Base-by-base conservation (phyloP, 2,888 invertebrate genomes). In the Agrilus cyanescens region DNA sequence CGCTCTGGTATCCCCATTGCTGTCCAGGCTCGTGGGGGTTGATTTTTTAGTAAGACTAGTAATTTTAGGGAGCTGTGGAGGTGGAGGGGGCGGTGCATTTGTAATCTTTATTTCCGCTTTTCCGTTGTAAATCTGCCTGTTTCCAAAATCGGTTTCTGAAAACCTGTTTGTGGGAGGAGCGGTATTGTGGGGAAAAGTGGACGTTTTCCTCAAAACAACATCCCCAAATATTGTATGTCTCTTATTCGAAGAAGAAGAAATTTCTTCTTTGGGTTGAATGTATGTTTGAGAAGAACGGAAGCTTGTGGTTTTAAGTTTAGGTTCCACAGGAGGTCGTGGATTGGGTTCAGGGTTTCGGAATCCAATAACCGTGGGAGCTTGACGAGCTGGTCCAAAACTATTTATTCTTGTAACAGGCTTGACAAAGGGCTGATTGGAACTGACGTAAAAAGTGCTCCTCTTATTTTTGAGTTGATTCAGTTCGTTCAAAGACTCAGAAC, bases 1-100 rank as follows among this genome's bases (percentile, higher is more conserved):
- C 51, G 80, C 76, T 36, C 83, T 68, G 1, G 79, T 72, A 61
- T 84, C 81, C 2, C 63, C 54, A 36, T 60, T 57, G 14, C 50
- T 44, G 30, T 52, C 52, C 12, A 42, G 43, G 42, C 44, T 49
- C 46, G 44, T 50, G 16, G 44, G 32, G 38, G 38, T 20, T 10
- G 25, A 10, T 47, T 56, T 62, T 44, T 50, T 59, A 20, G 53
- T 44, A 15, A 48, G 47, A 30, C 53, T 50, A 5, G 46, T 49
- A n/a, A 51, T 45, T 51, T 54, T 58, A 13, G 62, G 61, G 55
- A 59, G 56, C 45, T 57, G 52, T 16, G 65, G 65, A 33, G 68
- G 66, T 7, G 64, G 60, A 25, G 66, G 61, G 12, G 63, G 57
- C 16, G 59, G 45, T 30, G n/a, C 13, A 10, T 15, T 15, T 15